Conservation (phyloP, 1,140 invertebrate genomes). For the Euura lappo region DNA sequence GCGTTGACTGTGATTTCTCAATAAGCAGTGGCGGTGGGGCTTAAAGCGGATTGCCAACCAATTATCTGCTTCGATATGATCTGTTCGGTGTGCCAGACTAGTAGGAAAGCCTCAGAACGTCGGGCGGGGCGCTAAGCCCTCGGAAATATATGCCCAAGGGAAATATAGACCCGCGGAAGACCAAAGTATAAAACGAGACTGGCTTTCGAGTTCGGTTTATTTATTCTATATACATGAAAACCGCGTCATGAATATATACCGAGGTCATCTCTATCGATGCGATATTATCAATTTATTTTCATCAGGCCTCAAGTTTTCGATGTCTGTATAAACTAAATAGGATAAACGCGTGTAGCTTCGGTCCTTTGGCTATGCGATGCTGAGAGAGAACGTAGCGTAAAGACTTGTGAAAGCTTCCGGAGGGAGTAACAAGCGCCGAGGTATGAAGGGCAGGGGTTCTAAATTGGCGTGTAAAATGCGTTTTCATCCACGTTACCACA, state of each 20-base stretch:
- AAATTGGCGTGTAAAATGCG: slow-evolving; percentile 59
- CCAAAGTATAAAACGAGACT: background rate
- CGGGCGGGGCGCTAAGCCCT: slow-evolving; percentile 1
- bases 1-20: background rate
- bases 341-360: background rate
- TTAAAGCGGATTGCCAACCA: slow-evolving; percentile 54
- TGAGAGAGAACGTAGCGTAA: slow-evolving; percentile 43
- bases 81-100: slow-evolving; percentile 23
- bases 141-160: slow-evolving; percentile 6
- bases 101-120: background rate
- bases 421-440: slow-evolving; percentile 27
- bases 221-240: background rate
- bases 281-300: background rate
- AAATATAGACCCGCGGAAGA: background rate
- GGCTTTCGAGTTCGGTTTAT: background rate
- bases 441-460: slow-evolving; percentile 16
- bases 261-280: background rate
- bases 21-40: slow-evolving; percentile 29
- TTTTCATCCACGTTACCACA: slow-evolving; percentile 39
- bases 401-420: slow-evolving; percentile 60
- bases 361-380: background rate
- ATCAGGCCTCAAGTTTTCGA: background rate
- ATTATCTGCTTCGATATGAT: slow-evolving; percentile 58
- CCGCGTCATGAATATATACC: background rate
- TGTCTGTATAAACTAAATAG: background rate